Percentiles rank a stretch among this genome's conserved stretches.
These are phyloP conservation scores for Bos javanicus DNA, from an alignment of 2,113 vertebrate species.

Conservation along the genomic window DNA sequence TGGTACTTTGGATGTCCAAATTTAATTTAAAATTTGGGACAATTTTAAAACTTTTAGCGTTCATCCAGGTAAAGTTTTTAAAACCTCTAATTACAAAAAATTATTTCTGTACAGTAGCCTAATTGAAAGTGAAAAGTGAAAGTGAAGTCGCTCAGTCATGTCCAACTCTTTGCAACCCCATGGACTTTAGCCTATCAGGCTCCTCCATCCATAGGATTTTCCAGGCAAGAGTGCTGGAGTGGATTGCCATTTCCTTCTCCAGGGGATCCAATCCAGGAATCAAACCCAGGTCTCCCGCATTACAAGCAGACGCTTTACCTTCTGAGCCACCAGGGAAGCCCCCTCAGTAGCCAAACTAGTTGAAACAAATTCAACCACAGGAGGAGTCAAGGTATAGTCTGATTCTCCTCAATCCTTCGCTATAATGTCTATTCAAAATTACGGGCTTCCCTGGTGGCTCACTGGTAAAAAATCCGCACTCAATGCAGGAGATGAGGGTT, in stretches of 20 bases:
- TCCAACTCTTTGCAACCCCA: no score
- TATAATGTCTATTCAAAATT: not conserved
- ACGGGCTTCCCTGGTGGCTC: not conserved
- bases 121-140: not conserved
- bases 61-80: not conserved
- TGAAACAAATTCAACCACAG: not conserved
- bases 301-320: no score
- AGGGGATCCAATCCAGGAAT: no score
- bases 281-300: no score
- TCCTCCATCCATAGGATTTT: no score
- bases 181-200: no score
- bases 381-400: not conserved
- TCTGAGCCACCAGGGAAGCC: no score
- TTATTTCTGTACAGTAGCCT: not conserved
- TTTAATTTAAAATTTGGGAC: not conserved
- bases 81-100: not conserved
- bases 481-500: not conserved
- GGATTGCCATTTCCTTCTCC: no score
- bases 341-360: not conserved
- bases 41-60: not conserved
- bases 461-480: not conserved
- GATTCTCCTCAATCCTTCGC: not conserved
- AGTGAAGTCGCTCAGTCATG: no score
- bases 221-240: no score
- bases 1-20: not conserved